A percentile compares a stretch with the other conserved stretches of the same genome.
Evolutionary conservation across 1,140 invertebrate genomes (phyloP).

Genomic region (Dendroctonus valens): DNA sequence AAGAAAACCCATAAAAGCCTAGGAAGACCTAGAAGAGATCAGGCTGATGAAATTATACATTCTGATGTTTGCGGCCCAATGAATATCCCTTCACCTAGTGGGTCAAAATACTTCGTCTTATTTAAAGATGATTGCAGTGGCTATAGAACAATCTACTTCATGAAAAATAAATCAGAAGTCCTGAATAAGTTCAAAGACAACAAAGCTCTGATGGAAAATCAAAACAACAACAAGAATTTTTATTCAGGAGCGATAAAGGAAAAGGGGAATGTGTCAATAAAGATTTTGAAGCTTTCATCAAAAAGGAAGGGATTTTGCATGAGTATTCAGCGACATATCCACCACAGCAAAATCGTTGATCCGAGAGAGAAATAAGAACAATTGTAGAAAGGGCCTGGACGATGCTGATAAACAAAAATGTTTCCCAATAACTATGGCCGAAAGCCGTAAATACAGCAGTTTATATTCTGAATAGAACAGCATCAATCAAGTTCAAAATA

Average conservation of each 20-base stretch:
- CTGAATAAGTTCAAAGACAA: slow-evolving; percentile 12
- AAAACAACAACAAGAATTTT: slow-evolving; percentile 30
- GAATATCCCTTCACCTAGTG: too few species aligned
- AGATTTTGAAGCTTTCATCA: slow-evolving; percentile 34
- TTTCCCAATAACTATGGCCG: slow-evolving; percentile 51
- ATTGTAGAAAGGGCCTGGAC: slow-evolving; percentile 49
- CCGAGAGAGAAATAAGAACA: slow-evolving; percentile 51
- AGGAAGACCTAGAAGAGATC: slow-evolving; percentile 24
- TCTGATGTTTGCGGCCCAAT: too few species aligned
- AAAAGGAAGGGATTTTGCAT: slow-evolving; percentile 35
- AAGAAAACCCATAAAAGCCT: slow-evolving; percentile 21
- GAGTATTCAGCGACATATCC: slow-evolving; percentile 43
- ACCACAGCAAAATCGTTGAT: slow-evolving; percentile 49
- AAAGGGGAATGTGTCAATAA: slow-evolving; percentile 41
- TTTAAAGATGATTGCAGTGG: too few species aligned
- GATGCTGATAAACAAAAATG: slow-evolving; percentile 47
- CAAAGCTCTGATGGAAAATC: slow-evolving; percentile 13
- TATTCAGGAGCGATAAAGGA: slow-evolving; percentile 40
- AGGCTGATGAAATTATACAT: slow-evolving; percentile 45
- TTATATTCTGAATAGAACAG: slow-evolving; percentile 48
- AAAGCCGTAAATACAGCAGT: slow-evolving; percentile 53
- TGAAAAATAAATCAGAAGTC: slow-evolving; percentile 51
- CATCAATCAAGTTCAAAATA: slow-evolving; percentile 26
- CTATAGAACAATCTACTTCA: too few species aligned
- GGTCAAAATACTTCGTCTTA: too few species aligned